Conservation (phyloP, 2,888 invertebrate species). For the Teleogryllus oceanicus region DNA sequence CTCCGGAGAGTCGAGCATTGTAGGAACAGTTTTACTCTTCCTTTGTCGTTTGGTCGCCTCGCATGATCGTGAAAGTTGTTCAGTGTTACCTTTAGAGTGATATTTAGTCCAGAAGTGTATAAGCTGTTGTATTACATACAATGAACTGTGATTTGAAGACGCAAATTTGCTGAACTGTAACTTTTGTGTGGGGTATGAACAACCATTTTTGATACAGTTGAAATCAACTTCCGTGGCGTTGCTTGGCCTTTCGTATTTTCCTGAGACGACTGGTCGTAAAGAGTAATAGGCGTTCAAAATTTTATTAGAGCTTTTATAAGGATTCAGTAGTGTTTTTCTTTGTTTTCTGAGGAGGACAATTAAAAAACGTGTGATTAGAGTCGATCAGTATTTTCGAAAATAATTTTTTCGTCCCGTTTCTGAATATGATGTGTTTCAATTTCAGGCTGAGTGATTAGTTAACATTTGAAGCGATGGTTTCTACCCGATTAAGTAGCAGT, state of each 20-base stretch:
- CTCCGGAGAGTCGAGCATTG: slow-evolving; percentile 26
- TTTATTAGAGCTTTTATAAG: not conserved
- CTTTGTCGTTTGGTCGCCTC: slow-evolving; percentile 24
- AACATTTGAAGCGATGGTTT: slow-evolving; percentile 50
- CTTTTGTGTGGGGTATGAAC: slow-evolving; percentile 35
- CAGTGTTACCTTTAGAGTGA: not conserved
- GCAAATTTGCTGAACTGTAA: slow-evolving; percentile 32
- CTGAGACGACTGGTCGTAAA: too few relatives aligned
- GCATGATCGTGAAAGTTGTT: slow-evolving; percentile 8
- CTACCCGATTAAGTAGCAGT: slow-evolving; percentile 55
- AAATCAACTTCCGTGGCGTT: slow-evolving; percentile 31
- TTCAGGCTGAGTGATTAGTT: not conserved
- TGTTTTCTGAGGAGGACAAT: not conserved
- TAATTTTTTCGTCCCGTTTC: not conserved
- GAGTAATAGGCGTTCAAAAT: not conserved
- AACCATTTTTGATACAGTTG: slow-evolving; percentile 33
- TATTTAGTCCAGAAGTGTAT: not conserved
- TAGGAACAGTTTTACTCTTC: slow-evolving; percentile 25
- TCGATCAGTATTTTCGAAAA: not conserved
- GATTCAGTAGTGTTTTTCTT: not conserved
- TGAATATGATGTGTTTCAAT: not conserved
- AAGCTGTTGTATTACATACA: not conserved
- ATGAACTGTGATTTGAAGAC: slow-evolving; percentile 26
- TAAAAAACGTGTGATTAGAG: not conserved
- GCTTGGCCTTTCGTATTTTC: slow-evolving; percentile 4